phyloP scores from a whole-genome alignment of 1,140 invertebrate species.

The Atta colombica region DNA sequence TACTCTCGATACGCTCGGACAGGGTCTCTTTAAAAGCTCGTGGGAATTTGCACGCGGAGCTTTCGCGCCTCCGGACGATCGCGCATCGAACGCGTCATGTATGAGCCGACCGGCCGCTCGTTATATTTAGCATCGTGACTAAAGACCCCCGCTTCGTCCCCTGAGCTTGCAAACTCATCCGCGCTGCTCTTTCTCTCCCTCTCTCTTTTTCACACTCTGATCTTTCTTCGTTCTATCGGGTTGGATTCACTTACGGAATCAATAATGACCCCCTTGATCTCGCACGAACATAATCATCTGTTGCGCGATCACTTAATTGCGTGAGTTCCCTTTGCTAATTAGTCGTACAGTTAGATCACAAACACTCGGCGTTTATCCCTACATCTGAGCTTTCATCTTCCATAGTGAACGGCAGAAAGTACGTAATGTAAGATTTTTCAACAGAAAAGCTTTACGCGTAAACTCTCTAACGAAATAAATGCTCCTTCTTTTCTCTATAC shows the following conservation, averaged over 20 bases:
- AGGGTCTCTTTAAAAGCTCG: conserved; percentile 70
- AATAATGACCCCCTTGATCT: conserved; percentile 19
- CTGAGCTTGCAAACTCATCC: conserved; percentile 69
- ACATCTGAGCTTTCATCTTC: conserved; percentile 12
- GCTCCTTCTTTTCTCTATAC: not conserved
- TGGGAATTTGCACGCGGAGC: conserved; percentile 61
- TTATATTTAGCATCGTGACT: conserved; percentile 78
- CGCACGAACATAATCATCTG: conserved; percentile 18
- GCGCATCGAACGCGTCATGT: conserved; percentile 58
- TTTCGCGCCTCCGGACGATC: conserved; percentile 69
- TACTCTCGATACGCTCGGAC: conserved; percentile 22
- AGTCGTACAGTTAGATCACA: conserved; percentile 33
- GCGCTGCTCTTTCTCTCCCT: conserved; percentile 56
- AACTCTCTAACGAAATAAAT: not conserved
- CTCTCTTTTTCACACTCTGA: conserved; percentile 33
- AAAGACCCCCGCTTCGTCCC: conserved; percentile 61
- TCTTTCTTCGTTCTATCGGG: conserved; percentile 62
- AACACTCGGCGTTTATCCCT: conserved; percentile 2
- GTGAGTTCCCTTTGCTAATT: conserved; percentile 12
- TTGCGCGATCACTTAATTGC: conserved; percentile 40
- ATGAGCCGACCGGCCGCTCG: conserved; percentile 56
- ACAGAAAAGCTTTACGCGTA: not conserved
- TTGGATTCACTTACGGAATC: conserved; percentile 63
- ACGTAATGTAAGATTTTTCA: not conserved
- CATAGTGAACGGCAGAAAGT: no score